Percentiles rank a stretch among this genome's conserved stretches.
phyloP scores from a whole-genome alignment of 1,140 invertebrate genomes.

The Cydia fagiglandana region DNA sequence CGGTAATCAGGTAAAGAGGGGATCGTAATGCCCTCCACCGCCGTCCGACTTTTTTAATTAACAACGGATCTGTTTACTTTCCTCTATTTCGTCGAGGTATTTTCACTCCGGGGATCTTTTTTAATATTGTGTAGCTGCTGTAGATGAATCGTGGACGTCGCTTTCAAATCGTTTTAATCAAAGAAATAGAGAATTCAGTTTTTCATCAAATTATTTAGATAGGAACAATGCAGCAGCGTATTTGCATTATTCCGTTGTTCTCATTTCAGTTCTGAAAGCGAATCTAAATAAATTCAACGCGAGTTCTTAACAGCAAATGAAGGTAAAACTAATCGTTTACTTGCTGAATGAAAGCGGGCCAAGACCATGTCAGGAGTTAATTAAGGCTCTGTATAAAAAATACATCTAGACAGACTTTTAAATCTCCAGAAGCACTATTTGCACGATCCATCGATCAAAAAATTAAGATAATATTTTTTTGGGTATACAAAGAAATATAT shows the following conservation, averaged over 20 bases:
- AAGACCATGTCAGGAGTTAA: no score
- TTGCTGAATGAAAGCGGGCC: no score
- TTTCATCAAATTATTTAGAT: slow-evolving; percentile 7
- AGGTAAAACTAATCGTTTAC: no score
- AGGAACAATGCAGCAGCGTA: not conserved
- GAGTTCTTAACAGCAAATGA: not conserved
- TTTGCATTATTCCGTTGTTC: not conserved
- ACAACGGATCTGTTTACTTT: slow-evolving; percentile 38
- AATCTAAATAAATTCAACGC: not conserved
- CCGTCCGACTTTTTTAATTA: slow-evolving; percentile 48
- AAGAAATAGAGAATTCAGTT: not conserved
- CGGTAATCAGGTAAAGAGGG: slow-evolving; percentile 36
- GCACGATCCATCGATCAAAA: no score
- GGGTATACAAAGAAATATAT: no score
- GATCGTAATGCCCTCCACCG: slow-evolving; percentile 35
- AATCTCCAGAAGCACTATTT: no score
- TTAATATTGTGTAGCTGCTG: slow-evolving; percentile 23
- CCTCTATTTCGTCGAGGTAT: slow-evolving; percentile 24
- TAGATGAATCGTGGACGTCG: slow-evolving; percentile 8
- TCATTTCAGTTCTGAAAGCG: not conserved
- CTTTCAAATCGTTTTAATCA: slow-evolving; percentile 26
- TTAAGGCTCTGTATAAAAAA: no score
- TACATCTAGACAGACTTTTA: no score
- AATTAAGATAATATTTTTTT: no score
- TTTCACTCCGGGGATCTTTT: slow-evolving; percentile 11